Conservation (phyloP, 2,888 invertebrate genomes). For the Sinotaia quadrata region DNA sequence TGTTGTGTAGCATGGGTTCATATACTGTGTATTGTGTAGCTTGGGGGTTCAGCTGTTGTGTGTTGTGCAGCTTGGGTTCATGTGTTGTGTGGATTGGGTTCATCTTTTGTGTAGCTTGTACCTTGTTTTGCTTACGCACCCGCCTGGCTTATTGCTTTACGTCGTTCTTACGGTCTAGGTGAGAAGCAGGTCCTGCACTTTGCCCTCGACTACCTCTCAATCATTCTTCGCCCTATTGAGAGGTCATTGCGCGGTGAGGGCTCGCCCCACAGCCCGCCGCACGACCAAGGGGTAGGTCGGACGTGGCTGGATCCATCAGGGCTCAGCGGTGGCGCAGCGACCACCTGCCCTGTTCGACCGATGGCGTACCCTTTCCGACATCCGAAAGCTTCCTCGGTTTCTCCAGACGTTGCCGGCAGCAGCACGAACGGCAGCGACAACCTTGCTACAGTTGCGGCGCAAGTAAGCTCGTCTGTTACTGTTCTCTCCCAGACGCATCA, state of each 20-base stretch:
- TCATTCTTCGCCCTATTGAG: slow-evolving; percentile 26
- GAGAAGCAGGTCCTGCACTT: slow-evolving; percentile 29
- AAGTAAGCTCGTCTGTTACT: background rate
- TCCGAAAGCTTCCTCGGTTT: background rate
- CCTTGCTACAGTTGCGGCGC: background rate
- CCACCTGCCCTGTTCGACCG: slow-evolving; percentile 8
- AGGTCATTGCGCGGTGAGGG: slow-evolving; percentile 8
- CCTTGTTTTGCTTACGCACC: slow-evolving; percentile 19
- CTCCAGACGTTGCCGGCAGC: background rate
- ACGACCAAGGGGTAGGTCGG: background rate
- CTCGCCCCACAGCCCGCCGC: background rate
- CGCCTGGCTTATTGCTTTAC: slow-evolving; percentile 28
- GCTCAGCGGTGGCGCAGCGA: slow-evolving; percentile 2
- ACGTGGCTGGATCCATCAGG: background rate
- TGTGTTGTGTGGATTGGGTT: slow-evolving; percentile 1
- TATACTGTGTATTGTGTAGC: no score
- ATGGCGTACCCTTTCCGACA: slow-evolving; percentile 8
- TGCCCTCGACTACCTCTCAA: slow-evolving; percentile 28
- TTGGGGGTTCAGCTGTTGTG: no score
- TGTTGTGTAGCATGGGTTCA: no score
- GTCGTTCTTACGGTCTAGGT: slow-evolving; percentile 17
- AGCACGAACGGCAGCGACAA: background rate
- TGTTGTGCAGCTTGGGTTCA: slow-evolving; percentile 15
- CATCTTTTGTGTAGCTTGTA: background rate
- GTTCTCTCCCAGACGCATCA: background rate